Evolutionary conservation across 2,797 vertebrate species (phyloP).

Genomic region (Channa striata): DNA sequence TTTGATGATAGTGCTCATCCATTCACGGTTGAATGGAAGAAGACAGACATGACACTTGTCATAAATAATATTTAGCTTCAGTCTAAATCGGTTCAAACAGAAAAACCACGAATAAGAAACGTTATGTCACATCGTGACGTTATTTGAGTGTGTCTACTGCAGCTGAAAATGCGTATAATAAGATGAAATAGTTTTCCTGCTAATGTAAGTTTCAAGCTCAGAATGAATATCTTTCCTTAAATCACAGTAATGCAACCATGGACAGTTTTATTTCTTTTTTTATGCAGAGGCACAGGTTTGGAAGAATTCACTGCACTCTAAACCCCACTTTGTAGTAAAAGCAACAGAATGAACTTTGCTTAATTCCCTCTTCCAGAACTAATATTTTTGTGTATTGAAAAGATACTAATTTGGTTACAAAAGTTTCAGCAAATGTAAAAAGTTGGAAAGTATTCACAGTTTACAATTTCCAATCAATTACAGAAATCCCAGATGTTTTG

Average conservation of each 20-base stretch:
- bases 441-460: too few species aligned
- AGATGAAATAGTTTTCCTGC: background rate
- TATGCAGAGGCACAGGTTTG: constrained; percentile 1
- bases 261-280: constrained; percentile 1
- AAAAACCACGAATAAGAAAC: background rate
- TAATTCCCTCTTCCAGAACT: too few species aligned
- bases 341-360: too few species aligned
- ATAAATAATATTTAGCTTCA: background rate
- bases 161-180: too few species aligned
- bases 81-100: background rate
- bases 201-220: too few species aligned
- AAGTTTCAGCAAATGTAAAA: too few species aligned
- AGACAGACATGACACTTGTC: background rate
- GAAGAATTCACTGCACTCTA: background rate
- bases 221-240: background rate
- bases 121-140: background rate
- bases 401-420: too few species aligned
- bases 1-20: background rate
- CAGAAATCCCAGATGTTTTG: background rate
- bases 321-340: too few species aligned
- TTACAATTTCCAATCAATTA: too few species aligned
- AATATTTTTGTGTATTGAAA: too few species aligned
- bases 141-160: background rate
- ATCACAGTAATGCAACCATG: background rate
- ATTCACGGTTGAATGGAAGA: constrained; percentile 3